Evolutionary conservation across 2,113 vertebrate species (phyloP).

Genomic region (Harpagus bidentatus): DNA sequence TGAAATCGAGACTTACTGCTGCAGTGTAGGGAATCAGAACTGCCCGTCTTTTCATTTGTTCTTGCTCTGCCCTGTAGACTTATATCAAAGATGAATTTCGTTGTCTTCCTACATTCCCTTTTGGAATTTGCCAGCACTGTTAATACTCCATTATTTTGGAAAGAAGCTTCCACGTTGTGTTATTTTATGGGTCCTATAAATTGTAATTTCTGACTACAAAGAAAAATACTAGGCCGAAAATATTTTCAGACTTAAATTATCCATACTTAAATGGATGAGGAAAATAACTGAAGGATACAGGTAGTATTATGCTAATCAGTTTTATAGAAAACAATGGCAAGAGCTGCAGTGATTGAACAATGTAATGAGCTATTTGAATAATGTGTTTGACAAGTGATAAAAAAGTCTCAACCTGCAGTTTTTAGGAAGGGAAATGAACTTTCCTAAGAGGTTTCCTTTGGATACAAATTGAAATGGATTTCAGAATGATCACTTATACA

Average conservation of each 20-base stretch:
- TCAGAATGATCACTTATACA: not conserved
- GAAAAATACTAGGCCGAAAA: not conserved
- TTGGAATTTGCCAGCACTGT: not conserved
- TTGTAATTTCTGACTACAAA: not conserved
- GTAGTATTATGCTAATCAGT: not conserved
- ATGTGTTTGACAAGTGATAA: not conserved
- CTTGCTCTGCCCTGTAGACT: not conserved
- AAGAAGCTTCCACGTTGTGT: not conserved
- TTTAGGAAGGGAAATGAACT: not conserved
- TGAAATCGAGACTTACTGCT: not conserved
- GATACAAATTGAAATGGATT: not conserved
- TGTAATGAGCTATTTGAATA: not conserved
- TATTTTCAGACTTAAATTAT: not conserved
- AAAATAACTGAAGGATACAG: not conserved
- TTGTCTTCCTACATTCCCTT: not conserved
- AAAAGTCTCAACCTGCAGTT: not conserved
- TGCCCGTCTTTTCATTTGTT: not conserved
- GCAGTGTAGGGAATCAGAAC: not conserved
- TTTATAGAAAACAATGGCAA: not conserved
- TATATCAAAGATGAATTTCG: not conserved
- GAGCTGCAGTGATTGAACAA: not conserved
- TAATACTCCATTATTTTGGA: not conserved
- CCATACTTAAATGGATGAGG: not conserved
- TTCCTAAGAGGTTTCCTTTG: not conserved
- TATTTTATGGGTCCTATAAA: not conserved